Conservation (phyloP, 2,797 vertebrate genomes). For the Ammospiza maritima region DNA sequence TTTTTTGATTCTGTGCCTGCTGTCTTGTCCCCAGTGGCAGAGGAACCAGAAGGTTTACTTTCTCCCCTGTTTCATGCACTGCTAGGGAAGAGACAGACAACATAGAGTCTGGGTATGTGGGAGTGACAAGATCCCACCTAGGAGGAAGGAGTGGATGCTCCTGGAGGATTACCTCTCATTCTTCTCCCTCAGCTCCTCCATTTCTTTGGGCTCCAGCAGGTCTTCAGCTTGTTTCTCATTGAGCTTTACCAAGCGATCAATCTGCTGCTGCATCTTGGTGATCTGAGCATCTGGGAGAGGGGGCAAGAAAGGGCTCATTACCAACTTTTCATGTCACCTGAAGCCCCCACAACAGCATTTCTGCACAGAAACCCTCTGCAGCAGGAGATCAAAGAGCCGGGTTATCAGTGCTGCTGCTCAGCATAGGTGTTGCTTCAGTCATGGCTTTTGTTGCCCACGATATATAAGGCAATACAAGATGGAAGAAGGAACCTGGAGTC, state of each 20-base stretch:
- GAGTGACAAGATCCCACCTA: not conserved
- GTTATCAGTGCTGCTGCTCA: not conserved
- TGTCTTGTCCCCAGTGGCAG: not conserved
- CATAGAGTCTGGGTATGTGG: fast-evolving
- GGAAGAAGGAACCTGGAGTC: not conserved
- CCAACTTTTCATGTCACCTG: not conserved
- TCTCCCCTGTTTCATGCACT: not conserved
- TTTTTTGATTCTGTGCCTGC: not conserved
- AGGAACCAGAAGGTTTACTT: not conserved
- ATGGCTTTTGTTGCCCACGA: not conserved
- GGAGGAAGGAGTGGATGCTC: fast-evolving
- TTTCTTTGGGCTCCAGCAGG: slow-evolving; percentile 74
- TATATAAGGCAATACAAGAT: fast-evolving
- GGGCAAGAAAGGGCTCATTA: not conserved
- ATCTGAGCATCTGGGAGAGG: slow-evolving; percentile 80
- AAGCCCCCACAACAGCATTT: not conserved
- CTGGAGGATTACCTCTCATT: slow-evolving; percentile 76
- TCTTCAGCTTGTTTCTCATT: slow-evolving; percentile 78
- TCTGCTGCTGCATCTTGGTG: slow-evolving; percentile 82
- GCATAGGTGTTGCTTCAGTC: not conserved
- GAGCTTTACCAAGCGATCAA: slow-evolving; percentile 84
- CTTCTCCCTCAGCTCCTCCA: slow-evolving; percentile 83
- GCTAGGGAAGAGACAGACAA: not conserved
- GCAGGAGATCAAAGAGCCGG: not conserved
- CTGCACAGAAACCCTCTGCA: not conserved